A percentile compares a stretch with the other conserved stretches of the same genome.
phyloP scores from a whole-genome alignment of 2,797 vertebrate species.

The Notolepis coatsorum region DNA sequence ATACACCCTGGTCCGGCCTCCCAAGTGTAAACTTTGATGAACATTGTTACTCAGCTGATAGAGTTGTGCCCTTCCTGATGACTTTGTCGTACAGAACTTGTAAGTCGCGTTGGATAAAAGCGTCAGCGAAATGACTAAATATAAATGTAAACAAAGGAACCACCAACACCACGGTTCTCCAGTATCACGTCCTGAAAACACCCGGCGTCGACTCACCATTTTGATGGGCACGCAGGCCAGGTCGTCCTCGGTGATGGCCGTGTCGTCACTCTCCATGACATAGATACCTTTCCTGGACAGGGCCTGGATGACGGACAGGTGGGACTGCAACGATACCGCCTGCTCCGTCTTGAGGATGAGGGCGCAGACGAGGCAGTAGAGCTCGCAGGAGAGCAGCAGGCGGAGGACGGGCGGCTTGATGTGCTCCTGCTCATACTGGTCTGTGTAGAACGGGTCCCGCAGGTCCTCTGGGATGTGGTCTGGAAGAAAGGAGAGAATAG shows the following conservation, averaged over 20 bases:
- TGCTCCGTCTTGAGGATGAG: constrained; percentile 97
- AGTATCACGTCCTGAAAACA: neutral
- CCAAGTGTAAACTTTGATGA: too few relatives aligned
- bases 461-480: constrained; percentile 97
- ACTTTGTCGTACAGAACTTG: too few relatives aligned
- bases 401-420: constrained; percentile 95
- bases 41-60: too few relatives aligned
- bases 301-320: constrained; percentile 93
- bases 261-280: constrained; percentile 95
- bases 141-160: too few relatives aligned
- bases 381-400: constrained; percentile 93
- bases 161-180: too few relatives aligned
- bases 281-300: constrained; percentile 97
- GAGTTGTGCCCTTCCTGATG: too few relatives aligned
- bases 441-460: constrained; percentile 95
- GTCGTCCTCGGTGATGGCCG: constrained; percentile 90
- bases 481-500: too few relatives aligned
- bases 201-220: constrained; percentile 87
- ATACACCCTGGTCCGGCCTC: too few relatives aligned
- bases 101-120: too few relatives aligned
- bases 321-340: constrained; percentile 91
- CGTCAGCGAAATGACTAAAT: too few relatives aligned
- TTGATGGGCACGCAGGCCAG: constrained; percentile 92
- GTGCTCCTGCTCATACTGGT: constrained; percentile 98
- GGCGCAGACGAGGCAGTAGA: constrained; percentile 96